Evolutionary conservation across 2,797 vertebrate genomes (phyloP), one percentile per base, ranked within the genome.

Genomic region (Pelodytes ibericus): DNA sequence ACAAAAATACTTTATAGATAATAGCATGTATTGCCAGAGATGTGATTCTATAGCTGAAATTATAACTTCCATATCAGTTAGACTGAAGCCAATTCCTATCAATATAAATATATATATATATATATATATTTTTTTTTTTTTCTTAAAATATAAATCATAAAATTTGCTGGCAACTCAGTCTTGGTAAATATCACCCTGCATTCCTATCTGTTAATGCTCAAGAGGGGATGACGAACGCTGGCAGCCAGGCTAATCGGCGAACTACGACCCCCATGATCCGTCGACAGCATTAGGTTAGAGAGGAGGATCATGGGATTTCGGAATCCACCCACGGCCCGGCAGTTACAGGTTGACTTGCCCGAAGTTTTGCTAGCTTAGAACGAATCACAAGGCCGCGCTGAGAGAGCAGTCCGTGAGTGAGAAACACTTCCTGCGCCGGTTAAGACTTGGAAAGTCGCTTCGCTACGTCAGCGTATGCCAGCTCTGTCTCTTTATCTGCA

Each of bases 391-490:
- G 87, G 86, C 82, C 79, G 83, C 2, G 24, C 57, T n/a, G n/a
- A 72, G 79, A 87, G 76, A 82, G 80, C 77, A 82, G 82, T 89
- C 81, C 68, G 57, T 72, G 66, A 78, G 82, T 30, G 81, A 29
- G 1, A 16, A 72, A 80, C 73, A 81, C 77, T 61, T 71, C 63
- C 36, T 39, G 10, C 13, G 71, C 63, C 65, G 26, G 3, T 78
- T 90, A 92, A 83, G 94, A 95, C 81, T 95, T 93, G 89, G 90
- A 91, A 83, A 99, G 92, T 82, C 93, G 86, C 88, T 93, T 96
- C 74, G 95, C 96, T 80, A 99, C 96, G 0, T 98, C 97, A 13
- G 92, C 93, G 0, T 99, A 99, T 82, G 96, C 97, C 58, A 88
- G 84, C 88, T 99, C 97, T 0, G 98, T 97, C 86, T 99, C 98